A percentile compares a stretch with the other conserved stretches of the same genome.
Conservation (phyloP, 1,140 invertebrate species). For the Drosophila virilis region DNA sequence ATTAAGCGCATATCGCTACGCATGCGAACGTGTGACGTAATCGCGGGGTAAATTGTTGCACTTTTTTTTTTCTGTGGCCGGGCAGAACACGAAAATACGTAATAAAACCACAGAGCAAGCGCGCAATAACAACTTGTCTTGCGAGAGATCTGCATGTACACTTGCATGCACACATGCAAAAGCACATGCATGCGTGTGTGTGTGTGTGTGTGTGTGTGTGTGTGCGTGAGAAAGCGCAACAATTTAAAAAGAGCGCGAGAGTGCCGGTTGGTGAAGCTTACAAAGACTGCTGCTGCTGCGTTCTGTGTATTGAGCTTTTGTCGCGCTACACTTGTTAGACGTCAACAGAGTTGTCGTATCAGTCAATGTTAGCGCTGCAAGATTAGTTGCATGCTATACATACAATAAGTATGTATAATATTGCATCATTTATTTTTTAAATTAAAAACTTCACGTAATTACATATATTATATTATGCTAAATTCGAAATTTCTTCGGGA, state of each 20-base stretch:
- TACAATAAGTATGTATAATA: neutral
- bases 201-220: neutral
- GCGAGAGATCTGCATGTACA: constrained; percentile 29
- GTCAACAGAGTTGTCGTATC: constrained; percentile 24
- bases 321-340: constrained; percentile 41
- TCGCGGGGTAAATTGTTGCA: constrained; percentile 29
- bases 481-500: too few species aligned
- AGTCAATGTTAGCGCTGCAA: neutral
- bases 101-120: constrained; percentile 18
- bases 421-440: neutral
- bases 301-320: constrained; percentile 36
- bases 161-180: constrained; percentile 10
- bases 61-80: constrained; percentile 3
- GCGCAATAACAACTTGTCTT: constrained; percentile 29
- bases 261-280: constrained; percentile 21
- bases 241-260: constrained; percentile 31
- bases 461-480: too few species aligned
- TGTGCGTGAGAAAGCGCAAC: constrained; percentile 44
- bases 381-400: neutral
- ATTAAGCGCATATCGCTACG: constrained; percentile 8
- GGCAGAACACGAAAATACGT: constrained; percentile 8
- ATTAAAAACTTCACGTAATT: too few species aligned
- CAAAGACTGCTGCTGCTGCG: constrained; percentile 15
- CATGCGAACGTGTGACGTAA: constrained; percentile 47
- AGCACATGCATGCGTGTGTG: neutral